Percentiles rank a stretch among this genome's conserved stretches.
These are phyloP conservation scores for Notothenia rossii DNA, from an alignment of 2,113 vertebrate genomes.

Conservation along the genomic window DNA sequence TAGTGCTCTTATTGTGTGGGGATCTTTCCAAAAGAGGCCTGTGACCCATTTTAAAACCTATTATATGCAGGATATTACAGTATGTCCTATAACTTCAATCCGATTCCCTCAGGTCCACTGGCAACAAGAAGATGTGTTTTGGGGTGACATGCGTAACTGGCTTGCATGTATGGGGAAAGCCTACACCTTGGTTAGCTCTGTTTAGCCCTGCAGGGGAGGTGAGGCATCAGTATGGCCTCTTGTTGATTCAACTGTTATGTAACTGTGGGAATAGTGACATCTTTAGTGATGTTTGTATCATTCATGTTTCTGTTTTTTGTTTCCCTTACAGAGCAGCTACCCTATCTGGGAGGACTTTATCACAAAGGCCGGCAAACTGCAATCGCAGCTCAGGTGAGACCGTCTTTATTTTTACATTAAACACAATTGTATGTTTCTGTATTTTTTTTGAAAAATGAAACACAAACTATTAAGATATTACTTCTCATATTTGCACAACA, in stretches of 20 bases:
- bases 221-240: slow-evolving; percentile 22
- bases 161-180: slow-evolving; percentile 1
- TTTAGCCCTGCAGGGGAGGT: slow-evolving; percentile 44
- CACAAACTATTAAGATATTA: neutral
- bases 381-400: slow-evolving; percentile 87
- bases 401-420: slow-evolving; percentile 16
- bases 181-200: neutral
- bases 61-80: slow-evolving; percentile 16
- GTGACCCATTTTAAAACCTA: slow-evolving; percentile 65
- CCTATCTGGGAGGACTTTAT: slow-evolving; percentile 90
- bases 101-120: slow-evolving; percentile 1
- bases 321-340: slow-evolving; percentile 83
- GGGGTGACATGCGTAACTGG: neutral
- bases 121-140: neutral
- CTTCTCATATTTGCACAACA: neutral
- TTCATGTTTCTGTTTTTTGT: slow-evolving; percentile 40
- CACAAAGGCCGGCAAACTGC: slow-evolving; percentile 87
- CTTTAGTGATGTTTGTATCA: slow-evolving; percentile 42
- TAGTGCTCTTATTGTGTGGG: slow-evolving; percentile 54
- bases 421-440: slow-evolving; percentile 17
- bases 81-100: neutral
- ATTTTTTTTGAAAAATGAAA: neutral
- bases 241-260: slow-evolving; percentile 37
- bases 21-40: slow-evolving; percentile 57
- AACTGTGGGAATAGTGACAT: slow-evolving; percentile 51